Base-by-base conservation (phyloP, 2,888 invertebrate genomes). In the Drosophila dives region DNA sequence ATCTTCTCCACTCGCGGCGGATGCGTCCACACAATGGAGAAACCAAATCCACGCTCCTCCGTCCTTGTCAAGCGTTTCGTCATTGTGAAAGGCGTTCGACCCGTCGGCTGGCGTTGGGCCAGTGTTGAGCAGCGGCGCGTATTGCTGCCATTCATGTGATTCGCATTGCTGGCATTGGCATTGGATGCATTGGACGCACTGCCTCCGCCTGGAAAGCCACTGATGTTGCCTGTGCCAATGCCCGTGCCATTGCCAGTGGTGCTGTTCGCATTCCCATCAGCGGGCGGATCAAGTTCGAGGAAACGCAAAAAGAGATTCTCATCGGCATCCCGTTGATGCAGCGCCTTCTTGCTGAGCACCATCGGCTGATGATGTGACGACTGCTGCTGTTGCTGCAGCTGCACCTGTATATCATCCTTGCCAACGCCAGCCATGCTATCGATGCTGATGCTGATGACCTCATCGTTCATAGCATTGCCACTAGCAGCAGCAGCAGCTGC, bases 1-100 rank as follows among this genome's bases (percentile, higher is more conserved):
- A 97, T 96, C 68, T 97, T 94, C 91, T 97, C 97, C 50, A 98
- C 96, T 29, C 97, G 94, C 5, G 97, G 97, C 0, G 97, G 97
- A 89, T 97, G 95, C 8, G 97, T 97, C 97, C 97, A 97, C 1
- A 97, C 97, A 61, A 97, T 96, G 7, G 97, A 97, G 93, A 97
- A 97, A 20, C 97, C 97, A 84, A 96, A 97, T 32, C 96, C 96
- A n/a, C 94, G 94, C 33, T 93, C 94, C 11, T 94, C 92, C 2
- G 94, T 94, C 3, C 94, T 91, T 11, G 92, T 92, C 76, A 96
- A 92, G 67, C 93, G 92, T 91, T 96, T 96, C 51, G 97, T 96
- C 71, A 96, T 95, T 20, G 97, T 97, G 90, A 97, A 97, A 0
- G 97, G 97, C 2, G 97, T 97, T 66, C 97, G 94, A 12, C 97